phyloP scores from a whole-genome alignment of 1,140 invertebrate species.

The Leptestheria dahalacensis region DNA sequence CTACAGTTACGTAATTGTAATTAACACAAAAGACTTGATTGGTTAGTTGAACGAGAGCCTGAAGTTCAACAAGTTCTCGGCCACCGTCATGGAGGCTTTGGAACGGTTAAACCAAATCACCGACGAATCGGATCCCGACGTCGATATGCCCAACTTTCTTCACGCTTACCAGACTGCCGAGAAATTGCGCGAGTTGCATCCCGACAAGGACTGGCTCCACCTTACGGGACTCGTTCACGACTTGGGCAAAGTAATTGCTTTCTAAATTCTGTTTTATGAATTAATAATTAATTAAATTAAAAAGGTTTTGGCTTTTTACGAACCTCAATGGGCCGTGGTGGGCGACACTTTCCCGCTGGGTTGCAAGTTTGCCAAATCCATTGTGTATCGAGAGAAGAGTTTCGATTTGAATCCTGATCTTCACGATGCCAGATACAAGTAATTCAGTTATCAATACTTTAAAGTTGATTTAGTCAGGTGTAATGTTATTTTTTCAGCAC shows the following conservation, averaged over 20 bases:
- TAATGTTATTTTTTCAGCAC: conserved; percentile 40
- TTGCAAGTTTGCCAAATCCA: conserved; percentile 63
- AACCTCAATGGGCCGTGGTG: conserved; percentile 89
- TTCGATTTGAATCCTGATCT: conserved; percentile 74
- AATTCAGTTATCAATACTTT: conserved; percentile 26
- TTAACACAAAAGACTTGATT: too few species aligned
- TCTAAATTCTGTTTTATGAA: too few species aligned
- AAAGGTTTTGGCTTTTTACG: conserved; percentile 79
- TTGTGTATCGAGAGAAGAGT: conserved; percentile 77
- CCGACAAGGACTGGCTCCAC: conserved; percentile 87
- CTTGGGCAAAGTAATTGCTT: conserved; percentile 79
- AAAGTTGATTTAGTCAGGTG: neutral
- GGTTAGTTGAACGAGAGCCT: conserved; percentile 40
- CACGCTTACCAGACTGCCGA: conserved; percentile 97
- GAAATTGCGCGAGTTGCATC: conserved; percentile 65
- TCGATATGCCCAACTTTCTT: conserved; percentile 77
- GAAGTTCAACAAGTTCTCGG: conserved; percentile 65
- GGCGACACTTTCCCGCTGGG: conserved; percentile 94
- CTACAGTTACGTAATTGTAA: too few species aligned
- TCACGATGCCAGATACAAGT: conserved; percentile 64
- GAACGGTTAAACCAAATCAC: conserved; percentile 76
- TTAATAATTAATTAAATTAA: too few species aligned
- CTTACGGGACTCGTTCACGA: conserved; percentile 89
- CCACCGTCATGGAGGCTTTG: conserved; percentile 70
- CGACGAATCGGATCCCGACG: conserved; percentile 91